phyloP scores from a whole-genome alignment of 2,113 vertebrate genomes.

The Nasalis larvatus region DNA sequence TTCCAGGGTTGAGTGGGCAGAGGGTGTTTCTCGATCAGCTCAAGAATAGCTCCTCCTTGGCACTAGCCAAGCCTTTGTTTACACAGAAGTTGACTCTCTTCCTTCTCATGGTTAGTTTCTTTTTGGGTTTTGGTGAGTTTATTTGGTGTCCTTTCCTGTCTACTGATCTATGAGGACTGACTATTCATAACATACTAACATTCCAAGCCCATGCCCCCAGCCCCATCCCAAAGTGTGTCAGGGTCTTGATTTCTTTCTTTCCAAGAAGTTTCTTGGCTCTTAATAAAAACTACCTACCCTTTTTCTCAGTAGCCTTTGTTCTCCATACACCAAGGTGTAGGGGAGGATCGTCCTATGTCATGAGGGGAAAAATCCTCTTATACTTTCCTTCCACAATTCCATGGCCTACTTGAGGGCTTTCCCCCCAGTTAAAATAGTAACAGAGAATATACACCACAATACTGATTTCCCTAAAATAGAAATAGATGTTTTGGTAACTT shows the following conservation, averaged over 20 bases:
- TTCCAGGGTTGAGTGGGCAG: background rate
- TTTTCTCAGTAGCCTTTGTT: background rate
- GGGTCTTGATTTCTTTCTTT: background rate
- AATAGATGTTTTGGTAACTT: background rate
- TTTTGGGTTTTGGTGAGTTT: background rate
- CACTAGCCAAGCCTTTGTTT: background rate
- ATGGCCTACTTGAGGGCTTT: background rate
- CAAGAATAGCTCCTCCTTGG: background rate
- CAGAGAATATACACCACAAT: background rate
- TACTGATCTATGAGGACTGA: background rate
- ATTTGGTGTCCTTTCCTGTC: background rate
- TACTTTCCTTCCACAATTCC: background rate
- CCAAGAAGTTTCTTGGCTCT: background rate
- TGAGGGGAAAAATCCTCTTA: background rate
- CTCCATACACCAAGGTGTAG: background rate
- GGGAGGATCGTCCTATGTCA: background rate
- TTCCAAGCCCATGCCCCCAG: background rate
- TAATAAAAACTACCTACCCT: background rate
- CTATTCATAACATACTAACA: background rate
- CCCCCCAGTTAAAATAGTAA: background rate
- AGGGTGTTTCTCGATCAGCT: background rate
- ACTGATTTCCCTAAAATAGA: background rate
- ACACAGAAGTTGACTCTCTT: background rate
- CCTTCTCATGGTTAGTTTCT: background rate
- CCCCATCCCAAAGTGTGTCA: rapidly evolving